Evolutionary conservation across 1,140 invertebrate genomes (phyloP).

Genomic region (Apis cerana): DNA sequence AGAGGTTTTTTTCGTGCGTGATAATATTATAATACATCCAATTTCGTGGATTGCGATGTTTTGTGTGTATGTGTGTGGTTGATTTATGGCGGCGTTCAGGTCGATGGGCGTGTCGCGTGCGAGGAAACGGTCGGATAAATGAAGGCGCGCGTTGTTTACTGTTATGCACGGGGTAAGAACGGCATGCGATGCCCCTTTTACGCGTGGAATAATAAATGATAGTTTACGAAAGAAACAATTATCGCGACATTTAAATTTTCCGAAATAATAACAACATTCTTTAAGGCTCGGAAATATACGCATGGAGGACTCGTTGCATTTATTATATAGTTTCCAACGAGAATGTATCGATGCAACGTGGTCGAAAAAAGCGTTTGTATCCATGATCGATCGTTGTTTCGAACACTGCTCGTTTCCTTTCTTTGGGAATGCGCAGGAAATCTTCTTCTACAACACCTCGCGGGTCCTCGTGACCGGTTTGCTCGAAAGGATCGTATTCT

Average conservation of each 20-base stretch:
- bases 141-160: background rate
- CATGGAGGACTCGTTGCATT: too few species aligned
- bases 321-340: too few species aligned
- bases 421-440: too few species aligned
- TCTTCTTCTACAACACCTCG: conserved; percentile 48
- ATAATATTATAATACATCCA: too few species aligned
- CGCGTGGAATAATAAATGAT: too few species aligned
- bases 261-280: too few species aligned
- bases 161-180: background rate
- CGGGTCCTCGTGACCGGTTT: conserved; percentile 62
- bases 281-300: too few species aligned
- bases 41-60: background rate
- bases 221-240: too few species aligned
- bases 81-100: background rate
- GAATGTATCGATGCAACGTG: too few species aligned
- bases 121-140: background rate
- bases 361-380: too few species aligned
- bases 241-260: too few species aligned
- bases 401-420: conserved; percentile 58
- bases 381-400: conserved; percentile 37
- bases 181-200: background rate
- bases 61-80: background rate
- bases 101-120: background rate
- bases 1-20: background rate
- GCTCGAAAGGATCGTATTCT: conserved; percentile 60